These are phyloP conservation scores for Battus philenor DNA, from an alignment of 1,140 invertebrate species.

Conservation along the genomic window DNA sequence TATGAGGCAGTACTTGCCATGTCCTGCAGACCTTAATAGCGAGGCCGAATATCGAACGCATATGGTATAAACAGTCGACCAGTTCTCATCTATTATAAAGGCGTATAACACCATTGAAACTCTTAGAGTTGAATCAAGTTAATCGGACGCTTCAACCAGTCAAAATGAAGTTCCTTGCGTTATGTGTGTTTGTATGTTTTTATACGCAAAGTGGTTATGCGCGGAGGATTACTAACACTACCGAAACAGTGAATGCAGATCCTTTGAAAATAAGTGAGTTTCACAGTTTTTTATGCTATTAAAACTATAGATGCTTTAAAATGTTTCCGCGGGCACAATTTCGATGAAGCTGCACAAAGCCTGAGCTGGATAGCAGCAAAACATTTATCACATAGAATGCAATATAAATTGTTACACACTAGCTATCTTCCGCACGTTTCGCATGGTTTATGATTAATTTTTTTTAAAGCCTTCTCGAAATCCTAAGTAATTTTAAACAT, in stretches of 20 bases:
- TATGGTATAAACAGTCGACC: conserved; percentile 38
- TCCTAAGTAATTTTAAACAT: too few relatives aligned
- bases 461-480: too few relatives aligned
- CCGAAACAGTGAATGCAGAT: not conserved
- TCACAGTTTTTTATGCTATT: too few relatives aligned
- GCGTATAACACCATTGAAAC: conserved; percentile 31
- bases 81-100: conserved; percentile 55
- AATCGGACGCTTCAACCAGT: conserved; percentile 19
- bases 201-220: not conserved
- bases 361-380: too few relatives aligned
- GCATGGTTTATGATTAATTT: too few relatives aligned
- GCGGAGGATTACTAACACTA: conserved; percentile 1
- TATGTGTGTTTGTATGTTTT: not conserved
- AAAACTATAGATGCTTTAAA: too few relatives aligned
- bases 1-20: conserved; percentile 4
- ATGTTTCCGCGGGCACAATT: too few relatives aligned
- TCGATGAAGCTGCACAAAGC: too few relatives aligned
- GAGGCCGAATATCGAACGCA: conserved; percentile 47
- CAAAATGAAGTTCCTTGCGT: conserved; percentile 27
- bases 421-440: too few relatives aligned
- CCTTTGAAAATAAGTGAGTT: not conserved
- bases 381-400: too few relatives aligned
- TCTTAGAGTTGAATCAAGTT: conserved; percentile 38
- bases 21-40: conserved; percentile 41
- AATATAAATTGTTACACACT: too few relatives aligned